Base-by-base conservation (phyloP, 2,113 vertebrate species). In the Terrapene triunguis region DNA sequence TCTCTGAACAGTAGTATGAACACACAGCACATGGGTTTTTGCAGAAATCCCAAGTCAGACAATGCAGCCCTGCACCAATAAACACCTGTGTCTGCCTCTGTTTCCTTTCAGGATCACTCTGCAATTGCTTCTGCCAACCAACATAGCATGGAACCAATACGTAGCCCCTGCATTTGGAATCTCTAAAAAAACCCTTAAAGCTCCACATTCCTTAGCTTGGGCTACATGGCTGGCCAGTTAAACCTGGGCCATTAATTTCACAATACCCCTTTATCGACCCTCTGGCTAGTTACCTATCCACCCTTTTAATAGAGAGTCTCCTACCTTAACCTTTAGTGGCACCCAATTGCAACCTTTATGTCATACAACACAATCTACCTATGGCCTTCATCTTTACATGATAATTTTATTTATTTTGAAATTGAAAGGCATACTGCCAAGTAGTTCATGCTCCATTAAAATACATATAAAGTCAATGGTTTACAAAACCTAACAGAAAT, bases 381-480 rank as follows among this genome's bases (percentile, higher is more conserved):
- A 65, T 22, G 24, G 79, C 47, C 47, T 79, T 74, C 10, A 22
- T 69, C 88, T 79, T 74, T 54, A 69, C 80, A 80, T 55, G 53
- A 88, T 92, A 54, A 92, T 88, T 92, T 92, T 92, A 32, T 80
- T 88, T 72, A 80, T 84, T 84, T 74, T 29, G 48, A 88, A 92
- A 88, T 92, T 79, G 72, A 84, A 92, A 92, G 72, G 83, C 80
- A 88, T 55, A 84, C n/a, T 69, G 38, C 72, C 91, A 92, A 80
- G 81, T 84, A 65, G 83, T 84, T 88, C 78, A 88, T 81, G 55
- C 24, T 32, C 79, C 51, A 65, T 48, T 79, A 84, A 92, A 69
- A 84, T 84, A 69, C 88, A 84, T 80, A 88, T 88, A 79, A 88
- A 92, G 44, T 86, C 44, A 92, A 92, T 53, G 82, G 69, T 55